Evolutionary conservation across 2,113 vertebrate species (phyloP).

Genomic region (Xyliphius kryptos): DNA sequence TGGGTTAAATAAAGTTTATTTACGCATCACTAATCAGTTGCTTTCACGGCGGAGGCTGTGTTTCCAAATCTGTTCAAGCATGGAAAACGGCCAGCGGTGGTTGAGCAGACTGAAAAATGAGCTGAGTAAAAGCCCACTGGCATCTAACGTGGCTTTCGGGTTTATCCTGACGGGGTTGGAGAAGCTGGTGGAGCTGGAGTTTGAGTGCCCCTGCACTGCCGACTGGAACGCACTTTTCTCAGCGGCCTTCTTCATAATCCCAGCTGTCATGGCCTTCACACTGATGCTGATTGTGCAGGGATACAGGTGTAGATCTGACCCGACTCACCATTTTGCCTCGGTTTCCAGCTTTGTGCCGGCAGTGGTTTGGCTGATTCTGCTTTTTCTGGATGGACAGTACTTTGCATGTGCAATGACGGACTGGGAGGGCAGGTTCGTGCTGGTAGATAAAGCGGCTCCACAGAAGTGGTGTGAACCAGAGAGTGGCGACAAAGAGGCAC

Average conservation of each 20-base stretch:
- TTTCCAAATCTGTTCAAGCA: conserved; percentile 55
- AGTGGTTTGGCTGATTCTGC: conserved; percentile 63
- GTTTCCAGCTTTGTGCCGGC: conserved; percentile 59
- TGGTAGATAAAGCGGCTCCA: conserved; percentile 61
- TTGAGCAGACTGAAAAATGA: conserved; percentile 67
- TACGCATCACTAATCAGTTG: conserved; percentile 60
- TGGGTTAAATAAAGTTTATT: conserved; percentile 53
- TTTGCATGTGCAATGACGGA: conserved; percentile 66
- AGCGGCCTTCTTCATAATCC: conserved; percentile 65
- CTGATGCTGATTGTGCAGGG: conserved; percentile 67
- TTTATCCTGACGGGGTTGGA: conserved; percentile 69
- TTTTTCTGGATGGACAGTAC: conserved; percentile 68
- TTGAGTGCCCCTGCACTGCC: conserved; percentile 67
- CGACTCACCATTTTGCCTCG: too few species aligned
- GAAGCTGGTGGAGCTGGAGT: conserved; percentile 67
- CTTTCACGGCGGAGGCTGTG: conserved; percentile 58
- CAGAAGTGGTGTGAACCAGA: conserved; percentile 67
- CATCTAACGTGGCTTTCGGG: conserved; percentile 64
- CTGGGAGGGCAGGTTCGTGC: conserved; percentile 64
- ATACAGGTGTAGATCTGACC: conserved; percentile 58
- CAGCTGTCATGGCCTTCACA: conserved; percentile 63
- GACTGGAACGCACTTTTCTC: conserved; percentile 62
- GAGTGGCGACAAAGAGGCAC: conserved; percentile 54
- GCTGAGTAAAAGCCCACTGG: conserved; percentile 66
- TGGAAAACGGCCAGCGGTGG: conserved; percentile 69